Conservation (phyloP, 2,888 invertebrate species). For the Ctenicera cuprea region DNA sequence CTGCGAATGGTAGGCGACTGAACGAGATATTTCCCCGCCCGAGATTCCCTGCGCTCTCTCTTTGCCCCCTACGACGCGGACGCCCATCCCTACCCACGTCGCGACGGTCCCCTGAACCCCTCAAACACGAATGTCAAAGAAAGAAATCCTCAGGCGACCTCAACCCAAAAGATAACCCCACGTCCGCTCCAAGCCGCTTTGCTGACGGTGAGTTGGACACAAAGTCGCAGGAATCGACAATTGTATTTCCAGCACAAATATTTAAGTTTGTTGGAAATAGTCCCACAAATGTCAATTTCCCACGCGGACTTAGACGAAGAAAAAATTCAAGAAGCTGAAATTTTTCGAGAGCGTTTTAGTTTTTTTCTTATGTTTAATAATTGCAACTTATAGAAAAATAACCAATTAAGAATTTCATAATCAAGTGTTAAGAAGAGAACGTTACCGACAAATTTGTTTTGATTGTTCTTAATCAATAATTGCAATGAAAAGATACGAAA, state of each 20-base stretch:
- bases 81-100: constrained; percentile 66
- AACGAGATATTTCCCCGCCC: constrained; percentile 66
- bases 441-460: too few relatives aligned
- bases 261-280: constrained; percentile 36
- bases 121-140: constrained; percentile 67
- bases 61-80: constrained; percentile 65
- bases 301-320: constrained; percentile 5
- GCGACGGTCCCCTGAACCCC: constrained; percentile 64
- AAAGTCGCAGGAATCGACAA: constrained; percentile 33
- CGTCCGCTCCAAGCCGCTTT: constrained; percentile 50
- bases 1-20: constrained; percentile 62
- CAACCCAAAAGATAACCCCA: constrained; percentile 68
- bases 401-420: too few relatives aligned
- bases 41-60: constrained; percentile 64
- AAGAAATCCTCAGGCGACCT: constrained; percentile 67
- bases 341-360: constrained; percentile 2
- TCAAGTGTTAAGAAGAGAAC: too few relatives aligned
- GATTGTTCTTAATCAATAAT: too few relatives aligned
- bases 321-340: constrained; percentile 3
- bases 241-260: constrained; percentile 34
- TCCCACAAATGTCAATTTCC: constrained; percentile 26
- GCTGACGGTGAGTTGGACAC: constrained; percentile 45
- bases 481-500: too few relatives aligned
- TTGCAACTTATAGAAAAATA: too few relatives aligned
- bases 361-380: neutral